phyloP scores from a whole-genome alignment of 2,113 vertebrate species.

The Dipodomys stephensi region DNA sequence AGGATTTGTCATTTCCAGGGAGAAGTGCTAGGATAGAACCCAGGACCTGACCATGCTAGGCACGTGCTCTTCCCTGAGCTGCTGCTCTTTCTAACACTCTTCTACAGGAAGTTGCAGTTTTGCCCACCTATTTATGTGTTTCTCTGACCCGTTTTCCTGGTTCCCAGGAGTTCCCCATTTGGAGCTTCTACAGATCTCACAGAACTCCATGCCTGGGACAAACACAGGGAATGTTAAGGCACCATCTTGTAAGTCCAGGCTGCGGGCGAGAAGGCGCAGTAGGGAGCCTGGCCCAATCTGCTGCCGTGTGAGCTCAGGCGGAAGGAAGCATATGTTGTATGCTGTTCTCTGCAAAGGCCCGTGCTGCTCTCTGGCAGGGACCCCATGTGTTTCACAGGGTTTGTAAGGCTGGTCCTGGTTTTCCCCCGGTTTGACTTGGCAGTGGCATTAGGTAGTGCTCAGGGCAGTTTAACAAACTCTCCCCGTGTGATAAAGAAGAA shows the following conservation, averaged over 20 bases:
- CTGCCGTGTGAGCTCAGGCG: background rate
- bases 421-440: background rate
- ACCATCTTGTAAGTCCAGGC: slow-evolving; percentile 63
- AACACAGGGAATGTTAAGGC: background rate
- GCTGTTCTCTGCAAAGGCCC: slow-evolving; percentile 21
- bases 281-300: slow-evolving; percentile 59
- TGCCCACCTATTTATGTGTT: background rate
- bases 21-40: no score
- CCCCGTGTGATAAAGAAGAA: background rate
- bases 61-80: no score
- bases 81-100: background rate
- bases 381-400: background rate
- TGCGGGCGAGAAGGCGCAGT: slow-evolving; percentile 6
- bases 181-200: background rate
- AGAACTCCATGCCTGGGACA: background rate
- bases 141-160: background rate
- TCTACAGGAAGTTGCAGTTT: background rate
- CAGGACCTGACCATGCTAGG: no score
- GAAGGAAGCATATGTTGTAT: slow-evolving; percentile 68
- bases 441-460: background rate
- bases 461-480: background rate
- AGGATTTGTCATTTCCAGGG: background rate
- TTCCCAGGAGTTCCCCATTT: background rate
- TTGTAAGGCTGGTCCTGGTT: background rate
- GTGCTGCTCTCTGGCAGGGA: slow-evolving; percentile 27